Conservation (phyloP, 2,888 invertebrate species). For the Charanyca ferruginea region DNA sequence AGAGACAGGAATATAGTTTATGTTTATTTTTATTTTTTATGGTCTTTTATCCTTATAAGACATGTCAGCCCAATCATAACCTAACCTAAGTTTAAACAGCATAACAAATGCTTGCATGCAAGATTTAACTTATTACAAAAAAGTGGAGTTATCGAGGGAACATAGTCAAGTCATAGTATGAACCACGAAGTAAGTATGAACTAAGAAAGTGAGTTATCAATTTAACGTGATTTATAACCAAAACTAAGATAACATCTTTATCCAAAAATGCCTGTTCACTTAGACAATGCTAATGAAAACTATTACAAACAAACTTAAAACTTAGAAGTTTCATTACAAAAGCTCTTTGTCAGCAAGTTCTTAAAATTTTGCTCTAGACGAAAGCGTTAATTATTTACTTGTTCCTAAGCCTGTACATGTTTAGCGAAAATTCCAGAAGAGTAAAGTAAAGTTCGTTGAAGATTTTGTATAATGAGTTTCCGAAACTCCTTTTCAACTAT, state of each 20-base stretch:
- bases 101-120: too few relatives aligned
- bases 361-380: constrained; percentile 3
- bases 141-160: too few relatives aligned
- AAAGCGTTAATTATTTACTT: constrained; percentile 33
- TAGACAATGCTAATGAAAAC: background rate
- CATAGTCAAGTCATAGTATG: background rate
- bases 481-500: constrained; percentile 54
- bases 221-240: background rate
- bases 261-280: background rate
- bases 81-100: too few relatives aligned
- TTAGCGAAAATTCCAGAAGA: constrained; percentile 30
- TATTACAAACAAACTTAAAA: background rate
- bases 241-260: background rate
- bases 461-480: constrained; percentile 50
- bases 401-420: constrained; percentile 23
- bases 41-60: too few relatives aligned
- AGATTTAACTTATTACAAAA: too few relatives aligned
- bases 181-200: too few relatives aligned
- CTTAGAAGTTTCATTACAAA: background rate
- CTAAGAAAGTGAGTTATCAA: too few relatives aligned
- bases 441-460: constrained; percentile 39
- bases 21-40: too few relatives aligned
- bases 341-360: constrained; percentile 2
- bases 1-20: too few relatives aligned
- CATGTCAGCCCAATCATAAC: too few relatives aligned